Evolutionary conservation across 2,888 invertebrate species (phyloP).

Genomic region (Drosophila hawaiiensis): DNA sequence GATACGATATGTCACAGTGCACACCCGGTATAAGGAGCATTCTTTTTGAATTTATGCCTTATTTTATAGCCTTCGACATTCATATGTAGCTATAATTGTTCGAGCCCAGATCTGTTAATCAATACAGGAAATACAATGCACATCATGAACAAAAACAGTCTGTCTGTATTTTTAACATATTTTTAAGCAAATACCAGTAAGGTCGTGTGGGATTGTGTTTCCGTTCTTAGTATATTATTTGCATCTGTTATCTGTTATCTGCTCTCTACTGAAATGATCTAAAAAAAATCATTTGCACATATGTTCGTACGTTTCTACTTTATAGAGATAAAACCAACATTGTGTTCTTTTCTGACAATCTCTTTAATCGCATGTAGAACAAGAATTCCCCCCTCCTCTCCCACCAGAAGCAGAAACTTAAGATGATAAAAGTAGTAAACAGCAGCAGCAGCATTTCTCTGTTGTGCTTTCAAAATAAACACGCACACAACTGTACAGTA

Average conservation of each 20-base stretch:
- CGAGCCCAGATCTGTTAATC: neutral
- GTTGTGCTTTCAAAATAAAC: neutral
- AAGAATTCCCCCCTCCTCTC: neutral
- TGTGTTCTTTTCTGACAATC: slow-evolving; percentile 8
- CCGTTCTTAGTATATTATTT: slow-evolving; percentile 3
- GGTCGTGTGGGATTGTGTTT: neutral
- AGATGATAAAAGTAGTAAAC: slow-evolving; percentile 22
- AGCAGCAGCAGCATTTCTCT: slow-evolving; percentile 8
- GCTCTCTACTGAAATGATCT: slow-evolving; percentile 7
- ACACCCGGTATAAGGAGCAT: neutral
- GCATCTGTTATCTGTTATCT: slow-evolving; percentile 10
- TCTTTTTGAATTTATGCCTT: neutral
- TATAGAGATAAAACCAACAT: slow-evolving; percentile 8
- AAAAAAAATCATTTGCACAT: neutral
- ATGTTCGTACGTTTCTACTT: slow-evolving; percentile 4
- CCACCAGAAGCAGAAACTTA: neutral
- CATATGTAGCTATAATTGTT: neutral
- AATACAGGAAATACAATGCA: neutral
- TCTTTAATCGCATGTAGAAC: slow-evolving; percentile 29
- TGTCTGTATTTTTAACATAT: neutral
- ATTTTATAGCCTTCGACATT: neutral
- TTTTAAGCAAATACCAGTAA: neutral
- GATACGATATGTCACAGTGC: neutral
- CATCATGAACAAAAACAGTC: neutral
- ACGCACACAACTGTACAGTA: neutral